Percentiles rank a stretch among this genome's conserved stretches.
Conservation (phyloP, 1,140 invertebrate species). For the Magallana ariakensis region DNA sequence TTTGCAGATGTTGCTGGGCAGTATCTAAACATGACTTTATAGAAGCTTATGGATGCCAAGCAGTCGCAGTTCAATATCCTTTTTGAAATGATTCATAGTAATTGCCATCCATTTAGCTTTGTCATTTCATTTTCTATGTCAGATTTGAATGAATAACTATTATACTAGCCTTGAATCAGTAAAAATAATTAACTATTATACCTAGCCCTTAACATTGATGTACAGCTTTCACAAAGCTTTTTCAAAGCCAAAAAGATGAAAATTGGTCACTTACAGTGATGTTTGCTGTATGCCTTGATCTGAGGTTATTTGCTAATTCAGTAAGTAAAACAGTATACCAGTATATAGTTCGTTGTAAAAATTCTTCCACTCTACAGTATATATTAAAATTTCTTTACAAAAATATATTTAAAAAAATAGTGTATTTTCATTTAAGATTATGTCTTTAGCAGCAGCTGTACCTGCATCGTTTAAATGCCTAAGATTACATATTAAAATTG, state of each 20-base stretch:
- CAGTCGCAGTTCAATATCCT: conserved; percentile 86
- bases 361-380: too few species aligned
- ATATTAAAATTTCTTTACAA: too few species aligned
- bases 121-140: too few species aligned
- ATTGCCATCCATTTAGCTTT: not conserved
- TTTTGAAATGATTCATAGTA: conserved; percentile 52
- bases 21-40: conserved; percentile 85
- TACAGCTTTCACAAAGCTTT: conserved; percentile 87
- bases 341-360: too few species aligned
- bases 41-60: conserved; percentile 90
- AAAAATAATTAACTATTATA: too few species aligned
- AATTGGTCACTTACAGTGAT: conserved; percentile 97
- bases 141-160: too few species aligned
- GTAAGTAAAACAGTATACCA: conserved; percentile 64
- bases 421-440: too few species aligned
- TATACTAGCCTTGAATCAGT: too few species aligned
- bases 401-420: too few species aligned
- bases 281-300: conserved; percentile 92
- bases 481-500: too few species aligned
- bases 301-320: conserved; percentile 87
- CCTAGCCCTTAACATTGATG: conserved; percentile 48
- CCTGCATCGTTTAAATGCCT: too few species aligned
- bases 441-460: too few species aligned
- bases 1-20: conserved; percentile 83
- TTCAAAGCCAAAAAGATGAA: conserved; percentile 94